These are phyloP conservation scores for Lithophane semibrunnea DNA, from an alignment of 2,888 invertebrate genomes.

Conservation along the genomic window DNA sequence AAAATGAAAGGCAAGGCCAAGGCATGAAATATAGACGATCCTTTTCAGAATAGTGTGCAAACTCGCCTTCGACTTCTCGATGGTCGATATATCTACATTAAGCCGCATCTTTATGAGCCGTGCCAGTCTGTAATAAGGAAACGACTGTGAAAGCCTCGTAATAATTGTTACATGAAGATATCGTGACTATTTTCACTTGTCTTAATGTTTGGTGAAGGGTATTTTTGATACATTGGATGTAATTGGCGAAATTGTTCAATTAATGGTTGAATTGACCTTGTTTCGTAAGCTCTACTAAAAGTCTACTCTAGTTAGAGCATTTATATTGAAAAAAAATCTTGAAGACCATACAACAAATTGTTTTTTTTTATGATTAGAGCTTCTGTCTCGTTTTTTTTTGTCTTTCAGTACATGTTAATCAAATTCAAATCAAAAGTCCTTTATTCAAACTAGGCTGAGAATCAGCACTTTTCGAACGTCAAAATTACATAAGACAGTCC, in stretches of 20 bases:
- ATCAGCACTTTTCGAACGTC: too few relatives aligned
- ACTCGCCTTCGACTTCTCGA: slow-evolving; percentile 21
- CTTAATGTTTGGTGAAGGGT: slow-evolving; percentile 29
- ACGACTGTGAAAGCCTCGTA: slow-evolving; percentile 36
- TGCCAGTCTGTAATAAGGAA: slow-evolving; percentile 52
- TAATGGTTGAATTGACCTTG: neutral
- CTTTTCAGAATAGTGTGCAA: slow-evolving; percentile 15
- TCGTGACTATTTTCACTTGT: slow-evolving; percentile 47
- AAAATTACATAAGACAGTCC: too few relatives aligned
- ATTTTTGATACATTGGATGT: slow-evolving; percentile 13
- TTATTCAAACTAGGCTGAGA: too few relatives aligned
- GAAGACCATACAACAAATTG: too few relatives aligned
- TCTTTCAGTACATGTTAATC: neutral
- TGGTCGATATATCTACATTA: slow-evolving; percentile 35
- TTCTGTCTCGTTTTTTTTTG: neutral
- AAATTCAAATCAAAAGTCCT: too few relatives aligned
- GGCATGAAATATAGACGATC: slow-evolving; percentile 23
- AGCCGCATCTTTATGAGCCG: slow-evolving; percentile 50
- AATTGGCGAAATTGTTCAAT: slow-evolving; percentile 26
- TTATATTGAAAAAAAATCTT: neutral
- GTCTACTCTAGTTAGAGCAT: neutral
- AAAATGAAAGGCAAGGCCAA: neutral
- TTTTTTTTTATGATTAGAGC: neutral
- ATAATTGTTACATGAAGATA: slow-evolving; percentile 44
- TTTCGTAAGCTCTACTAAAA: neutral